phyloP scores from a whole-genome alignment of 2,888 invertebrate genomes.

The Syrphus vitripennis region DNA sequence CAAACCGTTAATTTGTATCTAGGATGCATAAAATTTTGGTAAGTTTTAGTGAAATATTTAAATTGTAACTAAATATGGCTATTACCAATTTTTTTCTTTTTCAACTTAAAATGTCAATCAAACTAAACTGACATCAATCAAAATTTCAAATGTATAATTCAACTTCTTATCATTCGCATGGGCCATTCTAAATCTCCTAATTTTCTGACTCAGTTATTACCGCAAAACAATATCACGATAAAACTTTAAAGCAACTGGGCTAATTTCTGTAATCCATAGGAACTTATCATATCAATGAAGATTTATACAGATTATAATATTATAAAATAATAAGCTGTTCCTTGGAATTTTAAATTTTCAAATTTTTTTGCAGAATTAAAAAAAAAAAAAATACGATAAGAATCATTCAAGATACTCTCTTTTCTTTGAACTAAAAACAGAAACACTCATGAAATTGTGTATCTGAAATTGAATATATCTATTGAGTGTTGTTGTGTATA shows the following conservation, averaged over 20 bases:
- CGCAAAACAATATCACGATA: neutral
- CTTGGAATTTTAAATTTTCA: neutral
- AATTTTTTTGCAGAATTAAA: neutral
- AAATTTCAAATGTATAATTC: conserved; percentile 9
- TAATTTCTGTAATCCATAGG: neutral
- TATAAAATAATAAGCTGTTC: neutral
- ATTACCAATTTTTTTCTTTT: neutral
- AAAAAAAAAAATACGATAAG: neutral
- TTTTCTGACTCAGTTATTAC: neutral
- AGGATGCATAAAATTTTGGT: too few species aligned
- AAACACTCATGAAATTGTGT: neutral
- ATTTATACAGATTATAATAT: conserved; percentile 9
- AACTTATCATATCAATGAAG: neutral
- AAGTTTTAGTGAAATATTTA: too few species aligned
- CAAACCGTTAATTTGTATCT: too few species aligned
- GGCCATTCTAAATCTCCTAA: neutral
- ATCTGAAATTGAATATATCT: neutral
- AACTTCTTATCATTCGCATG: conserved; percentile 1
- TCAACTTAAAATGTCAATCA: neutral
- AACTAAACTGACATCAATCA: neutral
- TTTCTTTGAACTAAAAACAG: neutral
- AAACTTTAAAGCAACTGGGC: neutral
- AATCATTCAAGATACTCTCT: neutral
- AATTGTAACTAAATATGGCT: too few species aligned
- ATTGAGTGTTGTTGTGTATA: neutral